Evolutionary conservation across 2,113 vertebrate genomes (phyloP).

Genomic region (Pandion haliaetus): DNA sequence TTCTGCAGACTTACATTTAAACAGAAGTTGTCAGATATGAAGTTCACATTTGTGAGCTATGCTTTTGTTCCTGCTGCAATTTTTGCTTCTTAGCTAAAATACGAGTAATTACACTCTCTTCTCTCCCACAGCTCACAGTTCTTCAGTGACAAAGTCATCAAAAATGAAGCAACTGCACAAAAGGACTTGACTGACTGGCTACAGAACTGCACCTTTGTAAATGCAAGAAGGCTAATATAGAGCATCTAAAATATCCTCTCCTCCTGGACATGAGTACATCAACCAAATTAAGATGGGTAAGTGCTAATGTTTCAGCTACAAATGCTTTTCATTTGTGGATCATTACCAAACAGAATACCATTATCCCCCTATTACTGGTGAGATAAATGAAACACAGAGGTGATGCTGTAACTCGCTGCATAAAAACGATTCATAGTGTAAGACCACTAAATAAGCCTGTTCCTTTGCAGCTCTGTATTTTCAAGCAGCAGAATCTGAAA

Average conservation of each 20-base stretch:
- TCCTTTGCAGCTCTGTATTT: neutral
- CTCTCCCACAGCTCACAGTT: neutral
- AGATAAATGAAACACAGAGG: neutral
- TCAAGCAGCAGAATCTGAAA: neutral
- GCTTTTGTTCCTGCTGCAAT: neutral
- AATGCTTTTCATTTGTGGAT: neutral
- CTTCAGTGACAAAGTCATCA: neutral
- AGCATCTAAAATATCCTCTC: neutral
- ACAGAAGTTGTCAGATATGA: neutral
- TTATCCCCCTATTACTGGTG: neutral
- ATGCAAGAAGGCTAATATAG: neutral
- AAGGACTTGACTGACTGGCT: neutral
- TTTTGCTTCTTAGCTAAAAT: neutral
- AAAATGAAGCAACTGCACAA: neutral
- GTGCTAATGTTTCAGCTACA: neutral
- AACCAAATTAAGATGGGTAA: neutral
- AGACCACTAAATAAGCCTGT: neutral
- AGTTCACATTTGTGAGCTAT: neutral
- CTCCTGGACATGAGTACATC: neutral
- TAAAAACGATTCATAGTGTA: neutral
- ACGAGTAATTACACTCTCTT: neutral
- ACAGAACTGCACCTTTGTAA: neutral
- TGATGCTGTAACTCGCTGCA: neutral
- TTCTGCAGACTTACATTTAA: neutral
- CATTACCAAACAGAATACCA: neutral